A percentile compares a stretch with the other conserved stretches of the same genome.
These are phyloP conservation scores for Drosophila melanica DNA, from an alignment of 1,140 invertebrate genomes.

Conservation along the genomic window DNA sequence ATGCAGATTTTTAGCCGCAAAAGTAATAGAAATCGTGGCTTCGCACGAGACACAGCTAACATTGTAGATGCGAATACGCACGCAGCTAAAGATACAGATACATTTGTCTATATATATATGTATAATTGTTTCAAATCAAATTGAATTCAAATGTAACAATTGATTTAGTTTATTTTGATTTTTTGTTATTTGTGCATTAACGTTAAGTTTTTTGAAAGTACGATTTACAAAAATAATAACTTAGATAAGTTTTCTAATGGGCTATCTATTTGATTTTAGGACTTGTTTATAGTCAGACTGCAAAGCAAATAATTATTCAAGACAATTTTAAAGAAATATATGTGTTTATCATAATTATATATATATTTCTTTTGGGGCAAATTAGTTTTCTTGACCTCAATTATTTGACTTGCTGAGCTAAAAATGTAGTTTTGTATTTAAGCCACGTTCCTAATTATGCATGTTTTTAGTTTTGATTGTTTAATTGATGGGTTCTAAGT, in stretches of 20 bases:
- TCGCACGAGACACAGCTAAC: conserved; percentile 26
- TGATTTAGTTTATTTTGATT: conserved; percentile 16
- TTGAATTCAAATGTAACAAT: conserved; percentile 21
- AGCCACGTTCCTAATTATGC: conserved; percentile 68
- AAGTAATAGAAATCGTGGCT: conserved; percentile 72
- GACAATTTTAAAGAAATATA: neutral
- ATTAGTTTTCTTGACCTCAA: conserved; percentile 26
- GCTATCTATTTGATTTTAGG: neutral
- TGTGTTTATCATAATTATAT: neutral
- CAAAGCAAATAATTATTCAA: conserved; percentile 14
- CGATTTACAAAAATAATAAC: conserved; percentile 12
- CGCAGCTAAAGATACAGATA: conserved; percentile 12
- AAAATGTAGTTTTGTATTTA: conserved; percentile 37
- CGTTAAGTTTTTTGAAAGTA: conserved; percentile 19
- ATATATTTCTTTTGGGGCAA: conserved; percentile 5
- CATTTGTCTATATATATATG: conserved; percentile 17
- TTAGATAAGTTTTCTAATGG: neutral
- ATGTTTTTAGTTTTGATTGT: conserved; percentile 9
- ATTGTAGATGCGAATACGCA: conserved; percentile 28
- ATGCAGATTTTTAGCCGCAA: conserved; percentile 74
- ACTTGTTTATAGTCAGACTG: neutral
- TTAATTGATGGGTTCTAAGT: conserved; percentile 33
- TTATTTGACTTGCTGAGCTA: conserved; percentile 29
- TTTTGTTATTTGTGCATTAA: conserved; percentile 80
- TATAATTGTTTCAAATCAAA: conserved; percentile 10